Evolutionary conservation across 2,113 vertebrate genomes (phyloP).

Genomic region (Neodontobutis hainanensis): DNA sequence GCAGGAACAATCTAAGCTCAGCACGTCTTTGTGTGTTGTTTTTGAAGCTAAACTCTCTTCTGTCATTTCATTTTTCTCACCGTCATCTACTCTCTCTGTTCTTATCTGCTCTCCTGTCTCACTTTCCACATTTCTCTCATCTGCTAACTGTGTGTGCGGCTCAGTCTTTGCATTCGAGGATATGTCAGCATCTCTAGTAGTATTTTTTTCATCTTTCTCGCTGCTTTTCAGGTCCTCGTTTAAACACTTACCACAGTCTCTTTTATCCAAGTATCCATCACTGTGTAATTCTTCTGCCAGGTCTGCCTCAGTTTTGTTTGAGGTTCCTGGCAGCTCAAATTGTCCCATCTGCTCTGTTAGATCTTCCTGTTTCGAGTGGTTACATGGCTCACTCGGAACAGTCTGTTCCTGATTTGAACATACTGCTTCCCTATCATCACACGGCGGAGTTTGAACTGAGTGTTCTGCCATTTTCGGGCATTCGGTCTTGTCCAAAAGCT

Average conservation of each 20-base stretch:
- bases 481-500: conserved; percentile 30
- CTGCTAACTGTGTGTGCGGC: conserved; percentile 29
- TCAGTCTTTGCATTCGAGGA: conserved; percentile 28
- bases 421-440: conserved; percentile 31
- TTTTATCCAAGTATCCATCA: conserved; percentile 40
- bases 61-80: conserved; percentile 34
- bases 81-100: conserved; percentile 32
- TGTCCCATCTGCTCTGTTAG: conserved; percentile 35
- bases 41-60: conserved; percentile 44
- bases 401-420: conserved; percentile 38
- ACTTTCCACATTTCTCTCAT: conserved; percentile 38
- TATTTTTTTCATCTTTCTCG: conserved; percentile 39
- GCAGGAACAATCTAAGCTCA: conserved; percentile 47
- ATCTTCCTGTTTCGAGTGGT: conserved; percentile 38
- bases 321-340: conserved; percentile 26
- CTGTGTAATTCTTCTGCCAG: conserved; percentile 25
- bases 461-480: conserved; percentile 20
- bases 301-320: conserved; percentile 36
- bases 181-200: conserved; percentile 21
- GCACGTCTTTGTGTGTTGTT: conserved; percentile 33
- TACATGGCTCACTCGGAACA: conserved; percentile 24
- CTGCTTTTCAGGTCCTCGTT: conserved; percentile 40
- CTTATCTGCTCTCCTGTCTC: conserved; percentile 40
- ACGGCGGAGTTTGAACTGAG: conserved; percentile 25
- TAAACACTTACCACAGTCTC: conserved; percentile 26